Percentiles rank a stretch among this genome's conserved stretches.
Conservation (phyloP, 2,888 invertebrate genomes). For the Amphipoea lucens region DNA sequence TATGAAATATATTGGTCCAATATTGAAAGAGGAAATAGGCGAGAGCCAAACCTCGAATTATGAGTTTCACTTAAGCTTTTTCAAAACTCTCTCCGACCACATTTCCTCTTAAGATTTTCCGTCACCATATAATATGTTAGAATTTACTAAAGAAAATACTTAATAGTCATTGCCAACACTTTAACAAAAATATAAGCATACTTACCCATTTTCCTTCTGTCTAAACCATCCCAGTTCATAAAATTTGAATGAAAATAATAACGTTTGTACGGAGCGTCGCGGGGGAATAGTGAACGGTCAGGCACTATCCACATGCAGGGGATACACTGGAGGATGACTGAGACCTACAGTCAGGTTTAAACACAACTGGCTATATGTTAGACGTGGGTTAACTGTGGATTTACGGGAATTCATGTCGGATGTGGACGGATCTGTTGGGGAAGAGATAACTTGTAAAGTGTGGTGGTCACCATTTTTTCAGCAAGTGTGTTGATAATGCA, state of each 20-base stretch:
- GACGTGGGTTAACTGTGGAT: not conserved
- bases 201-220: not conserved
- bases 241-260: conserved; percentile 57
- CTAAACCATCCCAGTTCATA: conserved; percentile 19
- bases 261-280: conserved; percentile 19
- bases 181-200: conserved; percentile 5
- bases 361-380: not conserved
- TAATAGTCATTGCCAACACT: not conserved
- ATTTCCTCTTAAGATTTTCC: not conserved
- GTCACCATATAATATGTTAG: not conserved
- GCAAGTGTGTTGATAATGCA: not conserved
- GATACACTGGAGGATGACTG: conserved; percentile 29
- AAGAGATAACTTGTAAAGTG: not conserved
- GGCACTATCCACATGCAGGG: conserved; percentile 22
- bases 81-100: too few species aligned
- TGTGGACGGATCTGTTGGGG: not conserved
- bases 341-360: conserved; percentile 1
- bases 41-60: too few species aligned
- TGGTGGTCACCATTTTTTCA: not conserved
- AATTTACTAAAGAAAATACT: not conserved
- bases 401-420: not conserved
- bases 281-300: conserved; percentile 27
- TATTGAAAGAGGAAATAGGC: too few species aligned
- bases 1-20: too few species aligned
- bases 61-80: too few species aligned